These are phyloP conservation scores for Gymnodraco acuticeps DNA, from an alignment of 2,797 vertebrate species.

Conservation along the genomic window DNA sequence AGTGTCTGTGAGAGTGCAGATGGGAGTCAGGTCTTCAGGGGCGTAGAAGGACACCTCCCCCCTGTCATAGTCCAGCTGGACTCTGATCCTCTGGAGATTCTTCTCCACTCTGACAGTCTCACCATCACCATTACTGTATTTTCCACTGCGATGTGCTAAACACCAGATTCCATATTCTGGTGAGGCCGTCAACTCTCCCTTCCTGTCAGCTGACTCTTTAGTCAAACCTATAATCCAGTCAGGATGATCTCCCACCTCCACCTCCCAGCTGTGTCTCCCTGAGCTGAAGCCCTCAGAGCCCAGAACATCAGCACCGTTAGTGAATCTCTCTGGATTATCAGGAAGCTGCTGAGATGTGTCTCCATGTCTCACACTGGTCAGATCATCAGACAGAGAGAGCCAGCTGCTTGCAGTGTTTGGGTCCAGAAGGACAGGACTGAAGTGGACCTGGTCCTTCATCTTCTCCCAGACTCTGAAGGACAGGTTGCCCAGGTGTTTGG, in stretches of 20 bases:
- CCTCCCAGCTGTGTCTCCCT: slow-evolving; percentile 56
- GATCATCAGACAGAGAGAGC: slow-evolving; percentile 38
- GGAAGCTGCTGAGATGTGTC: neutral
- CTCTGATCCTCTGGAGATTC: no score
- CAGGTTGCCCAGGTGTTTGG: no score
- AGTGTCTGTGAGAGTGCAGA: no score
- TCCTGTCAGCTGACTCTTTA: neutral
- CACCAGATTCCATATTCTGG: slow-evolving; percentile 16
- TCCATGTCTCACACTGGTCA: slow-evolving; percentile 39
- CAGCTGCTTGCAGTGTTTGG: neutral
- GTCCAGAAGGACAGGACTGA: no score
- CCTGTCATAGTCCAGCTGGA: no score
- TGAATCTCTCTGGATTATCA: no score
- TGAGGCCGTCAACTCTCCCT: fast-evolving
- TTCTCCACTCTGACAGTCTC: neutral
- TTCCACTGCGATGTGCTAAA: fast-evolving
- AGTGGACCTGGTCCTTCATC: no score
- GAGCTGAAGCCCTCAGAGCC: slow-evolving; percentile 46
- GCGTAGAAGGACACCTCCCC: no score
- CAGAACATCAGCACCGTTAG: fast-evolving
- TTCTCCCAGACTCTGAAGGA: no score
- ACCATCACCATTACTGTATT: neutral
- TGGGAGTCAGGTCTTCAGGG: no score
- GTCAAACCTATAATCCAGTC: slow-evolving; percentile 29
- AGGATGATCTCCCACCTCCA: slow-evolving; percentile 45